phyloP scores from a whole-genome alignment of 2,797 vertebrate genomes.

The Gymnothorax reevesii region DNA sequence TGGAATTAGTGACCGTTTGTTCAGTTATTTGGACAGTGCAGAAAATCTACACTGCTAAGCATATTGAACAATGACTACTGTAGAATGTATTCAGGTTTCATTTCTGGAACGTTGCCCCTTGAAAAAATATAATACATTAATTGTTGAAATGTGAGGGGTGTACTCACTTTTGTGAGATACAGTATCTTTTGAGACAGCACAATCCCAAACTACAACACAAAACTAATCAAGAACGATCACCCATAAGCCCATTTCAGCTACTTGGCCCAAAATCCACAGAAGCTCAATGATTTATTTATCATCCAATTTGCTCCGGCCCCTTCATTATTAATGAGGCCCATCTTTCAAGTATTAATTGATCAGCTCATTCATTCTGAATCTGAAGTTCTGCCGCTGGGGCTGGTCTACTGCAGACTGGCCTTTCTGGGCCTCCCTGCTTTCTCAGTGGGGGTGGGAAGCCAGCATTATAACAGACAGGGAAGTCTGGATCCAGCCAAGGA shows the following conservation, averaged over 20 bases:
- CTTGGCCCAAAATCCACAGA: constrained; percentile 30
- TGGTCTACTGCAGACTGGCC: neutral
- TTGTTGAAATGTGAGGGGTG: no score
- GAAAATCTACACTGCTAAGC: no score
- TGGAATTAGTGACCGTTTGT: no score
- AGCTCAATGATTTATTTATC: constrained; percentile 45
- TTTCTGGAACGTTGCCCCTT: no score
- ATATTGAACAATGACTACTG: no score
- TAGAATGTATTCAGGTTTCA: no score
- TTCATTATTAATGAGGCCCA: constrained; percentile 39
- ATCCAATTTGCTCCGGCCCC: constrained; percentile 32
- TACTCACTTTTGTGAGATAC: no score
- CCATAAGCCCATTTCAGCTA: constrained; percentile 30
- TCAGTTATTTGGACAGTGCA: no score
- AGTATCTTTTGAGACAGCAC: neutral
- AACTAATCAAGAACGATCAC: neutral
- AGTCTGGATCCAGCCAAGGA: neutral
- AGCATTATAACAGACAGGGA: neutral
- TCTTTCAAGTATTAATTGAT: constrained; percentile 45
- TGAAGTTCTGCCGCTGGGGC: neutral
- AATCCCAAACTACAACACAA: neutral
- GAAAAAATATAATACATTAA: no score
- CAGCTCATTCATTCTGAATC: constrained; percentile 35
- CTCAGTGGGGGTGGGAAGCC: neutral
- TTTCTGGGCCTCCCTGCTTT: neutral